Conservation (phyloP, 2,888 invertebrate genomes). For the Timema cristinae region DNA sequence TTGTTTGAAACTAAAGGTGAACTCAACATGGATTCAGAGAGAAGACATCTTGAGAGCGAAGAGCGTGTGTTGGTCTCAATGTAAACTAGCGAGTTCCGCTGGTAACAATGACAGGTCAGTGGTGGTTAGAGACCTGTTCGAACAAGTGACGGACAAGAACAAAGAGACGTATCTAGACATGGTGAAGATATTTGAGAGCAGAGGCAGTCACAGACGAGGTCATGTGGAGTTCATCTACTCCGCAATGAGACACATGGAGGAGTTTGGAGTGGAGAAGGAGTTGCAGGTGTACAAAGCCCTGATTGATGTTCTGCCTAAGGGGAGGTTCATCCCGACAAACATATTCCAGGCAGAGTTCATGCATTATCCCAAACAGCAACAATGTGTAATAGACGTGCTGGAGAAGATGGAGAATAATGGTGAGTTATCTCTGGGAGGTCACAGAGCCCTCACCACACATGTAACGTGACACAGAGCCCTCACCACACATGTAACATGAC, state of each 20-base stretch:
- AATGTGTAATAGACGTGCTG: slow-evolving; percentile 83
- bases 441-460: too few relatives aligned
- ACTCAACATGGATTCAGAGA: too few relatives aligned
- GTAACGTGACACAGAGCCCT: too few relatives aligned
- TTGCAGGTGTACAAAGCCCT: slow-evolving; percentile 81
- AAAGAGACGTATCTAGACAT: slow-evolving; percentile 68
- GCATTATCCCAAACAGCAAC: slow-evolving; percentile 95
- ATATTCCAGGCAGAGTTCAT: slow-evolving; percentile 82
- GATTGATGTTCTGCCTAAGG: slow-evolving; percentile 82
- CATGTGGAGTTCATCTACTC: slow-evolving; percentile 94
- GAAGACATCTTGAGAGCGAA: too few relatives aligned
- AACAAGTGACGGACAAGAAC: slow-evolving; percentile 52
- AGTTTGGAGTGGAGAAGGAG: slow-evolving; percentile 84
- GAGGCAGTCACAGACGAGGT: slow-evolving; percentile 68
- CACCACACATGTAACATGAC: too few relatives aligned
- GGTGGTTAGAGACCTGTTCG: slow-evolving; percentile 35
- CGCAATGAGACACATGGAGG: slow-evolving; percentile 82
- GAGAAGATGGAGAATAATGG: slow-evolving; percentile 94
- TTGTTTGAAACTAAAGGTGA: not conserved
- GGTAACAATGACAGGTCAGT: not conserved
- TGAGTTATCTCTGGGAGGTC: slow-evolving; percentile 40
- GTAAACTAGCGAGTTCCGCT: too few relatives aligned
- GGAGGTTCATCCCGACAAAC: slow-evolving; percentile 78
- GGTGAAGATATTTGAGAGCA: slow-evolving; percentile 67
- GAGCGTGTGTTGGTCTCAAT: too few relatives aligned